phyloP scores from a whole-genome alignment of 2,888 invertebrate genomes.

The Leucophenga maculata region DNA sequence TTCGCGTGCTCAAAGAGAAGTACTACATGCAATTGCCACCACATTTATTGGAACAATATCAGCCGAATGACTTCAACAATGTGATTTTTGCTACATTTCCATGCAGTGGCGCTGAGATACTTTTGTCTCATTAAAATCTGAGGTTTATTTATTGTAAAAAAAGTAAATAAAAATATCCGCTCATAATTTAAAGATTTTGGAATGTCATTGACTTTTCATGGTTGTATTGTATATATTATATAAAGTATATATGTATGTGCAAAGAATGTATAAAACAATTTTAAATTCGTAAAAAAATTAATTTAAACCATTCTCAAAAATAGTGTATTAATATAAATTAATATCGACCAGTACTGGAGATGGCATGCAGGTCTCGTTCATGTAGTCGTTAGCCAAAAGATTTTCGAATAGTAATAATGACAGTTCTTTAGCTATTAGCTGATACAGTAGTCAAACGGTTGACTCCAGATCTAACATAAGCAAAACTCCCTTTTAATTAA shows the following conservation, averaged over 20 bases:
- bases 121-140: constrained; percentile 20
- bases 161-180: too few species aligned
- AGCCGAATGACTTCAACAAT: constrained; percentile 73
- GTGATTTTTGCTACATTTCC: constrained; percentile 80
- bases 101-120: constrained; percentile 69
- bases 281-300: too few species aligned
- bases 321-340: too few species aligned
- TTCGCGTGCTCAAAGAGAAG: constrained; percentile 78
- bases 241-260: too few species aligned
- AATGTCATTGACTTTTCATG: too few species aligned
- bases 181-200: too few species aligned
- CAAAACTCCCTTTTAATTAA: too few species aligned
- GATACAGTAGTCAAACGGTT: constrained; percentile 32
- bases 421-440: constrained; percentile 45
- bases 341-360: constrained; percentile 88
- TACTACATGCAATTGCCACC: constrained; percentile 78
- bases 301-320: too few species aligned
- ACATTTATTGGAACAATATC: constrained; percentile 71
- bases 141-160: too few species aligned
- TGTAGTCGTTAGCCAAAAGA: constrained; percentile 22
- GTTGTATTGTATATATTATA: too few species aligned
- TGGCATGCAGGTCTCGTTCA: constrained; percentile 77
- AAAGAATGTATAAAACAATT: too few species aligned
- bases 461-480: neutral
- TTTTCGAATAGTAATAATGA: constrained; percentile 52